Percentiles rank a stretch among this genome's conserved stretches.
phyloP scores from a whole-genome alignment of 2,113 vertebrate species.

The Corythornis vintsioides region DNA sequence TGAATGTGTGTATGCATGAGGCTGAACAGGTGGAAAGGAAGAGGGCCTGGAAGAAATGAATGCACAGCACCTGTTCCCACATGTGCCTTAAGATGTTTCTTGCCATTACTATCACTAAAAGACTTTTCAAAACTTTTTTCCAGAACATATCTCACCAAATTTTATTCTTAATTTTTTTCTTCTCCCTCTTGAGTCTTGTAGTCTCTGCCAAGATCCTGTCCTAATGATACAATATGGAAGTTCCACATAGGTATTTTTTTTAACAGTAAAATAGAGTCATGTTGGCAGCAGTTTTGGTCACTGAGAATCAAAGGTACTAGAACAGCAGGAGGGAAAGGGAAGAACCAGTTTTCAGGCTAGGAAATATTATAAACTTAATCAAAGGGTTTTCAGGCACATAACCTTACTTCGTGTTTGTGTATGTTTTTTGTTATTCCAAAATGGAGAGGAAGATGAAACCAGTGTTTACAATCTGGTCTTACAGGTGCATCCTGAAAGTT shows the following conservation, averaged over 20 bases:
- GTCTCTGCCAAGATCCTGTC: background rate
- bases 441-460: constrained; percentile 68
- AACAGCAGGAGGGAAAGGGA: background rate
- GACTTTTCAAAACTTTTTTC: background rate
- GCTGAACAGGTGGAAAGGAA: background rate
- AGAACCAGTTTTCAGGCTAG: constrained; percentile 8
- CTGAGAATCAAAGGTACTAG: background rate
- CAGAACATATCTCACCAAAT: background rate
- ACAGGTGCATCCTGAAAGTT: constrained; percentile 34
- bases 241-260: background rate
- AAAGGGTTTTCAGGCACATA: constrained; percentile 1
- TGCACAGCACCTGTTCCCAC: background rate
- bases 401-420: background rate
- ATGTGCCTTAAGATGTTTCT: background rate
- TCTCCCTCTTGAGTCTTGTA: background rate
- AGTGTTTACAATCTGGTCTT: constrained; percentile 62
- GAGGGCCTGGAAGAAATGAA: background rate
- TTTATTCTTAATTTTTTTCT: background rate
- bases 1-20: background rate
- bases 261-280: background rate
- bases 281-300: background rate
- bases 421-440: constrained; percentile 18
- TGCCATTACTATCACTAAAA: background rate
- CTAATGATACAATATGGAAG: background rate
- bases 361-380: constrained; percentile 3